Percentiles rank a stretch among this genome's conserved stretches.
These are phyloP conservation scores for Lamprotornis superbus DNA, from an alignment of 2,113 vertebrate species.

Conservation along the genomic window DNA sequence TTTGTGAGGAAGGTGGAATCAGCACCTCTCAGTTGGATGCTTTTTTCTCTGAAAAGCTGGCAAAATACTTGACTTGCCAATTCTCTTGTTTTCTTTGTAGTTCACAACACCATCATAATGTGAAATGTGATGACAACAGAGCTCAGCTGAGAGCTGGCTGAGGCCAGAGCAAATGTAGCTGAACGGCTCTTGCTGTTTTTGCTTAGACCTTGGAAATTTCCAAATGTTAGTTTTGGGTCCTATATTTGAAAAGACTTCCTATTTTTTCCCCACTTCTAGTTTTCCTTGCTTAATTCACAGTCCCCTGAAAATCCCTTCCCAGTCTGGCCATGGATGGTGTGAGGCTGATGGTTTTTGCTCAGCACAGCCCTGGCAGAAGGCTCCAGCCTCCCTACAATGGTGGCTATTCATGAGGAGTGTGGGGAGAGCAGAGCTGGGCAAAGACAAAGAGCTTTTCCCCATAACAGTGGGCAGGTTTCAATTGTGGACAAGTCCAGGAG, in stretches of 20 bases:
- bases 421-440: not conserved
- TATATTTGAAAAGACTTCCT: slow-evolving; percentile 31
- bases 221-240: slow-evolving; percentile 42
- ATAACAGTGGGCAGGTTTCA: not conserved
- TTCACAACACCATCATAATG: slow-evolving; percentile 43
- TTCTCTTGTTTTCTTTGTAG: slow-evolving; percentile 57
- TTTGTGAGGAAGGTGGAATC: slow-evolving; percentile 43
- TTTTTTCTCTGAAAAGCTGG: slow-evolving; percentile 35
- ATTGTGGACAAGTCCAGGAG: not conserved
- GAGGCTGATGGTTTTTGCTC: not conserved
- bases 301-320: not conserved
- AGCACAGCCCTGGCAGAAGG: not conserved
- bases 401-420: not conserved
- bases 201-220: slow-evolving; percentile 43
- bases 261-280: not conserved
- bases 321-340: not conserved
- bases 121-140: slow-evolving; percentile 57
- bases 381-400: not conserved
- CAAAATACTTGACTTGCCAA: slow-evolving; percentile 49
- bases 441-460: not conserved
- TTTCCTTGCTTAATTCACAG: not conserved
- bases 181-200: slow-evolving; percentile 36
- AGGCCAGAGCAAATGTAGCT: slow-evolving; percentile 49
- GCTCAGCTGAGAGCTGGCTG: slow-evolving; percentile 38
- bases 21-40: slow-evolving; percentile 6